A percentile compares a stretch with the other conserved stretches of the same genome.
Conservation (phyloP, 2,888 invertebrate species). For the Ophion slaviceki region DNA sequence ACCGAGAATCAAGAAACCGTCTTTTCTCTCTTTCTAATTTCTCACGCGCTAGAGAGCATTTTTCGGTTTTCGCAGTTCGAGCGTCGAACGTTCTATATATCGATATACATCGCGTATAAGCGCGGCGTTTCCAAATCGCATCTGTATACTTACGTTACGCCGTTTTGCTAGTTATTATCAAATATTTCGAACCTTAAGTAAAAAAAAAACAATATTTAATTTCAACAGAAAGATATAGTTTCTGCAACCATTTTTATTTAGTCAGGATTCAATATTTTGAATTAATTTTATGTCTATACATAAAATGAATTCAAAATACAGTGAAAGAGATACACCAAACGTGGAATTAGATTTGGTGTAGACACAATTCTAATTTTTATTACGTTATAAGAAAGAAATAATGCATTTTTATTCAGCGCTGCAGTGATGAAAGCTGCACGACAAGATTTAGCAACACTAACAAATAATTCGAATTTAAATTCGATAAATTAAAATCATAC, state of each 20-base stretch:
- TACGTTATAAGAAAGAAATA: neutral
- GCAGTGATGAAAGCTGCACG: neutral
- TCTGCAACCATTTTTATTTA: neutral
- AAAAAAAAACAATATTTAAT: too few relatives aligned
- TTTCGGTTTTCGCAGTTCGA: slow-evolving; percentile 10
- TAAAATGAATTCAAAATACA: neutral
- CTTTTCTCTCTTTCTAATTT: slow-evolving; percentile 11
- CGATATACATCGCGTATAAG: slow-evolving; percentile 7
- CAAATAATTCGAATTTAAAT: neutral
- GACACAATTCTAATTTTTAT: slow-evolving; percentile 8
- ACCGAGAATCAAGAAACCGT: neutral
- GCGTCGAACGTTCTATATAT: slow-evolving; percentile 16
- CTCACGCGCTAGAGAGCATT: slow-evolving; percentile 3
- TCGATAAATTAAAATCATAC: slow-evolving; percentile 1
- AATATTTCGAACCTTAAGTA: too few relatives aligned
- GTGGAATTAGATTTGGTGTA: slow-evolving; percentile 5
- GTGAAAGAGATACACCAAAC: neutral
- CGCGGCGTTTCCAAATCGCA: slow-evolving; percentile 9
- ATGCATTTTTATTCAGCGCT: slow-evolving; percentile 12
- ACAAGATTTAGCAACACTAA: neutral
- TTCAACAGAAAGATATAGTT: too few relatives aligned
- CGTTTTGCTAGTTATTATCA: too few relatives aligned
- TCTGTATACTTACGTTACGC: too few relatives aligned
- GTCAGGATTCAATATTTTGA: neutral
- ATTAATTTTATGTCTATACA: slow-evolving; percentile 6